phyloP scores from a whole-genome alignment of 1,140 invertebrate species.

The Drosophila pachea region DNA sequence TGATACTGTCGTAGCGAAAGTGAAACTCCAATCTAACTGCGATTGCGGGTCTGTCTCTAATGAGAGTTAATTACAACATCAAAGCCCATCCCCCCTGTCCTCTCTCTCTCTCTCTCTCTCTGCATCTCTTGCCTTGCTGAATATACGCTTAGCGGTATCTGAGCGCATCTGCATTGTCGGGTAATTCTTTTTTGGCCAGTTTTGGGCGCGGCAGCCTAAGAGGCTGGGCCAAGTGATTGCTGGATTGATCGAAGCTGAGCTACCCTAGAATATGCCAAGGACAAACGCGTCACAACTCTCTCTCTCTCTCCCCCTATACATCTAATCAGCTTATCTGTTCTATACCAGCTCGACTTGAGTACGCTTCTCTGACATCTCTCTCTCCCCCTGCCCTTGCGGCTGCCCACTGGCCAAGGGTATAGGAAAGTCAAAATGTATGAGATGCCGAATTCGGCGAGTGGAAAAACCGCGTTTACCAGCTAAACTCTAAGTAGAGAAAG shows the following conservation, averaged over 20 bases:
- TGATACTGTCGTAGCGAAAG: constrained; percentile 48
- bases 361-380: background rate
- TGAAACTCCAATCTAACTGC: constrained; percentile 39
- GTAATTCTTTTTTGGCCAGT: constrained; percentile 22
- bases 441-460: constrained; percentile 18
- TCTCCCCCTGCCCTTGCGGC: background rate
- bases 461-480: constrained; percentile 51
- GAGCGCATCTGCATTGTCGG: constrained; percentile 27
- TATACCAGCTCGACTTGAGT: too few relatives aligned
- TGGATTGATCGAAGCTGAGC: background rate
- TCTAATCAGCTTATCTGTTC: too few relatives aligned
- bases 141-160: constrained; percentile 34
- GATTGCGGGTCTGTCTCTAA: constrained; percentile 37
- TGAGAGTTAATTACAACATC: constrained; percentile 61
- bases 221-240: constrained; percentile 18
- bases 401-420: constrained; percentile 35
- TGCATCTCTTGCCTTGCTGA: background rate
- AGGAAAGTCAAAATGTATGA: constrained; percentile 5
- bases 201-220: constrained; percentile 51
- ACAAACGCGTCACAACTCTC: too few relatives aligned
- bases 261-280: too few relatives aligned
- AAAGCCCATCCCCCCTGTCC: constrained; percentile 20
- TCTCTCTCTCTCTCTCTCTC: constrained; percentile 1
- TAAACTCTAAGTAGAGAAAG: constrained; percentile 62
- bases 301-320: too few relatives aligned